Base-by-base conservation (phyloP, 2,797 vertebrate species). In the Nothura maculosa region DNA sequence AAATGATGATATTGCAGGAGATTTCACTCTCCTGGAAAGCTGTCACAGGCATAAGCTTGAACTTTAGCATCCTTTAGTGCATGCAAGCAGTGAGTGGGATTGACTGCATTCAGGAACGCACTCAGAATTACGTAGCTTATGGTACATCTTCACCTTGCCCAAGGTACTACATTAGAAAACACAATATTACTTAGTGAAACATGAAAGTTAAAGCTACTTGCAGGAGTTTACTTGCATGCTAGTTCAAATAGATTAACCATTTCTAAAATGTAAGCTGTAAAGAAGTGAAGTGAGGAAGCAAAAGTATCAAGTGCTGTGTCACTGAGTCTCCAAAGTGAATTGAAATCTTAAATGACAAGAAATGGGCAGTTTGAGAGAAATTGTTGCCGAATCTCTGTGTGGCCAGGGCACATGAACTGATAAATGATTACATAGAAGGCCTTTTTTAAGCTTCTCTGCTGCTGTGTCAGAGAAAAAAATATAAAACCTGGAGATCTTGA, bases 381-480 rank as follows among this genome's bases (percentile, higher is more conserved):
- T 34, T 16, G 10, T 47, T 92, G 67, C 36, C 42, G 81, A 78
- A 87, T 95, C 79, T 74, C 55, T 54, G 85, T 77, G 2, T 81
- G 68, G 81, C 63, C 91, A 91, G 58, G 91, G 76, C 88, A 83
- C 89, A 82, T 92, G 78, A 84, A 47, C 89, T 64, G 86, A 87
- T 85, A 95, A 92, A 91, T 55, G 78, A 86, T 87, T 62, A 10
- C 52, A 89, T 68, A 96, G 94, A 93, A 47, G 85, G n/a, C n/a
- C 45, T 94, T 91, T 96, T 80, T 88, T 80, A 79, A 96, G 76
- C 54, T 91, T 93, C 68, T 91, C 89, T 84, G 80, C 48, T 80
- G 52, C 87, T 75, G n/a, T 92, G 90, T 93, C 89, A 94, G 95
- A 93, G 88, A 89, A 96, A 96, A 96, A 19, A 48, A 48, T 24